These are phyloP conservation scores for Scaptodrosophila lebanonensis DNA, from an alignment of 1,140 invertebrate genomes.

Conservation along the genomic window DNA sequence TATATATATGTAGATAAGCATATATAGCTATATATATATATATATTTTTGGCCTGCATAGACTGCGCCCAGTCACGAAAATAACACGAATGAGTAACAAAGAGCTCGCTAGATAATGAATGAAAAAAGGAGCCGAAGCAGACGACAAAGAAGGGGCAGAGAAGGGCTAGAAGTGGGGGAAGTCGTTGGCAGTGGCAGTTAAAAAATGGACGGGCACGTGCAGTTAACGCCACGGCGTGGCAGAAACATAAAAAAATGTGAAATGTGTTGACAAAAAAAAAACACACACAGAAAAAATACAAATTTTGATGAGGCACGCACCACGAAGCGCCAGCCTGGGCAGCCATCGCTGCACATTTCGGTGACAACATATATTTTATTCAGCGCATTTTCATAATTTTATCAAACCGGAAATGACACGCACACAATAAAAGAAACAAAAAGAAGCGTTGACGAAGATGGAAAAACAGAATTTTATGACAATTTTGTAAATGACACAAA, in stretches of 20 bases:
- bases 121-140: slow-evolving; percentile 32
- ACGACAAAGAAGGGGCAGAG: slow-evolving; percentile 17
- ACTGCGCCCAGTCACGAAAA: slow-evolving; percentile 1
- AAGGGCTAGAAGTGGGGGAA: slow-evolving; percentile 10
- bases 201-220: slow-evolving; percentile 69
- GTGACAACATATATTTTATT: slow-evolving; percentile 21
- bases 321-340: no score
- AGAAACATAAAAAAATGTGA: slow-evolving; percentile 65
- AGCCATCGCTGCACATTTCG: slow-evolving; percentile 17
- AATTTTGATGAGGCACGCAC: slow-evolving; percentile 52
- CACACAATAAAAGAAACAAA: slow-evolving; percentile 31
- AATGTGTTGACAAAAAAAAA: slow-evolving; percentile 53
- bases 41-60: no score
- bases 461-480: no score
- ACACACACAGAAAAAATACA: slow-evolving; percentile 22
- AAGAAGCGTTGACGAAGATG: slow-evolving; percentile 11
- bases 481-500: no score
- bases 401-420: slow-evolving; percentile 60
- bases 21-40: no score
- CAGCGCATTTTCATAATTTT: slow-evolving; percentile 19
- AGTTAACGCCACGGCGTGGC: slow-evolving; percentile 54
- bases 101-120: no score
- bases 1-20: no score
- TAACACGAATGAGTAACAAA: no score
- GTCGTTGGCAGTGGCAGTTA: slow-evolving; percentile 58